Evolutionary conservation across 2,113 vertebrate genomes (phyloP).

Genomic region (Pseudorasbora parva): DNA sequence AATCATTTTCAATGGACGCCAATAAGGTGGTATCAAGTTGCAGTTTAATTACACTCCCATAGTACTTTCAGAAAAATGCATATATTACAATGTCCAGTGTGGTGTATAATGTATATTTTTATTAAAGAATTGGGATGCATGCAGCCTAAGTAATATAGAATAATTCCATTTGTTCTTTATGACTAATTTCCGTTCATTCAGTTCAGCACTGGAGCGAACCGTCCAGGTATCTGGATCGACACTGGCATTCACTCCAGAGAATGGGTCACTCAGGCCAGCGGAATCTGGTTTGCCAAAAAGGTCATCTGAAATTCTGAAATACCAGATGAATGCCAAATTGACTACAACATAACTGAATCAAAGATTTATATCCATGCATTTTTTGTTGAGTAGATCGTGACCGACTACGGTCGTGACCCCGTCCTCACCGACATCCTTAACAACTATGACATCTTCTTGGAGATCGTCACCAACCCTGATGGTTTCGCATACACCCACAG

Average conservation of each 20-base stretch:
- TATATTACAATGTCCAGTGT: no score
- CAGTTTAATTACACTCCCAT: no score
- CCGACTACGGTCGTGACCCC: constrained; percentile 74
- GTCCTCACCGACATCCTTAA: constrained; percentile 79
- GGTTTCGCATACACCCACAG: constrained; percentile 85
- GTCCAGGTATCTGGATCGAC: constrained; percentile 86
- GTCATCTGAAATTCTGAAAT: constrained; percentile 61
- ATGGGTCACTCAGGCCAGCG: constrained; percentile 90
- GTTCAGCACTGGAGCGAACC: constrained; percentile 88
- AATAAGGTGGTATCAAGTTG: no score
- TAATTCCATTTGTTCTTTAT: not conserved
- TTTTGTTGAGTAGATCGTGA: constrained; percentile 73
- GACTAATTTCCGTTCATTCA: constrained; percentile 53
- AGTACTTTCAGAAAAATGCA: no score
- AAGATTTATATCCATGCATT: not conserved
- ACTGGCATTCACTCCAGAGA: constrained; percentile 90
- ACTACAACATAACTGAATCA: not conserved
- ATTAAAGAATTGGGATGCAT: no score
- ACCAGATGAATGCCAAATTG: no score
- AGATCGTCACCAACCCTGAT: constrained; percentile 88
- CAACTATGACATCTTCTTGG: constrained; percentile 88
- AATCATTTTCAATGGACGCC: no score
- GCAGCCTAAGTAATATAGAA: no score
- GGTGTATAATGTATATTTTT: no score
- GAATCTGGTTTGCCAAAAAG: constrained; percentile 89